A percentile compares a stretch with the other conserved stretches of the same genome.
These are phyloP conservation scores for Callocephalon fimbriatum DNA, from an alignment of 2,113 vertebrate species.

Conservation along the genomic window DNA sequence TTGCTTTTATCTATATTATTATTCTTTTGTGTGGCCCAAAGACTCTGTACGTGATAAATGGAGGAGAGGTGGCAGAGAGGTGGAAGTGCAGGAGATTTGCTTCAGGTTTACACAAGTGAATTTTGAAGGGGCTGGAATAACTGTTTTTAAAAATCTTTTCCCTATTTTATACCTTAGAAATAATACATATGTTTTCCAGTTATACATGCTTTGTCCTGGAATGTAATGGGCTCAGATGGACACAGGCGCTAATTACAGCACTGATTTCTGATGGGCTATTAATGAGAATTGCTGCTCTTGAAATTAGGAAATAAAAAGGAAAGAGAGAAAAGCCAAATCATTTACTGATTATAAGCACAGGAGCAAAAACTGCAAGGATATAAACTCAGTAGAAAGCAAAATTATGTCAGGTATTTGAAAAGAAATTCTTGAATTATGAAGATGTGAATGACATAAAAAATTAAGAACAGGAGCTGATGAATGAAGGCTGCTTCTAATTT, in stretches of 20 bases:
- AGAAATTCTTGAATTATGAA: slow-evolving; percentile 25
- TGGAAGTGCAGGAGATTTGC: neutral
- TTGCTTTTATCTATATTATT: rapidly evolving
- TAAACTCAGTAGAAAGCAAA: neutral
- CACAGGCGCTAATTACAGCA: slow-evolving; percentile 11
- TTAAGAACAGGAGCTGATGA: neutral
- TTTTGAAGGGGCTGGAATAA: neutral
- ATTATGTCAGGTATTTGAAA: slow-evolving; percentile 9
- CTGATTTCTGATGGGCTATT: slow-evolving; percentile 55
- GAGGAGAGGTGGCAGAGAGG: neutral
- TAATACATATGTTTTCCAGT: neutral
- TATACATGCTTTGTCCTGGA: neutral
- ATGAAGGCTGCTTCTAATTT: slow-evolving; percentile 23
- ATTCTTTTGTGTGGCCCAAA: neutral
- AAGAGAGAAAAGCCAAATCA: neutral
- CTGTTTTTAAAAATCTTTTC: neutral
- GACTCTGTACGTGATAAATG: rapidly evolving
- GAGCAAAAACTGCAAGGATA: neutral
- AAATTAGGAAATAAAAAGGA: neutral
- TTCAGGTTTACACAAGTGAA: neutral
- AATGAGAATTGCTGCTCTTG: slow-evolving; percentile 28
- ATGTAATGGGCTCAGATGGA: neutral
- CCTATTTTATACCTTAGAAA: neutral
- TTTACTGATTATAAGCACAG: neutral
- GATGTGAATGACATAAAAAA: neutral